A percentile compares a stretch with the other conserved stretches of the same genome.
These are phyloP conservation scores for Hiodon tergisus DNA, from an alignment of 2,113 vertebrate species.

Conservation along the genomic window DNA sequence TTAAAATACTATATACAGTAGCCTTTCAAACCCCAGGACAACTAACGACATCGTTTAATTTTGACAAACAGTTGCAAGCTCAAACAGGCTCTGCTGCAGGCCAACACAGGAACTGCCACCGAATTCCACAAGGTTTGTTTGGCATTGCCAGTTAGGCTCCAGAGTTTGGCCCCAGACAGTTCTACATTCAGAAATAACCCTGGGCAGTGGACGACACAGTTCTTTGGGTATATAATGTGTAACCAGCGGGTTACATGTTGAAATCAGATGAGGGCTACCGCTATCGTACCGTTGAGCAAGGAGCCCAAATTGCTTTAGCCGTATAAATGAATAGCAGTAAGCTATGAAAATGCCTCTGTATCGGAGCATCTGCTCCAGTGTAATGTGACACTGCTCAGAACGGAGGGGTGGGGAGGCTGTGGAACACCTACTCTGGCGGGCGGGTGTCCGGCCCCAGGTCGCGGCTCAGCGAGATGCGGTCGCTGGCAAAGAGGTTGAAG, in stretches of 20 bases:
- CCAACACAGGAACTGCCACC: neutral
- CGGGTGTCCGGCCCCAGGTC: constrained; percentile 93
- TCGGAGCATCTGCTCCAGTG: too few species aligned
- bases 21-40: neutral
- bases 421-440: constrained; percentile 87
- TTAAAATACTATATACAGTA: neutral
- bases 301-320: too few species aligned
- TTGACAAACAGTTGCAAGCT: neutral
- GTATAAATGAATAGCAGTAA: too few species aligned
- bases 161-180: neutral
- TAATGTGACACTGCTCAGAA: neutral
- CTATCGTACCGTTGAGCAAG: too few species aligned
- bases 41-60: neutral
- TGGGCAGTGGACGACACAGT: too few species aligned
- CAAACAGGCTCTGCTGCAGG: neutral
- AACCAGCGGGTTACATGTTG: too few species aligned
- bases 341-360: too few species aligned
- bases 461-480: constrained; percentile 90
- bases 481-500: constrained; percentile 93
- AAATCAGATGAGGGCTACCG: too few species aligned
- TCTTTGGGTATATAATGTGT: too few species aligned
- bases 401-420: neutral
- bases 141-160: neutral
- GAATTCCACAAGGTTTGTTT: neutral
- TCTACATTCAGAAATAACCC: neutral